phyloP scores from a whole-genome alignment of 1,140 invertebrate genomes.

The Drosophila arizonae region DNA sequence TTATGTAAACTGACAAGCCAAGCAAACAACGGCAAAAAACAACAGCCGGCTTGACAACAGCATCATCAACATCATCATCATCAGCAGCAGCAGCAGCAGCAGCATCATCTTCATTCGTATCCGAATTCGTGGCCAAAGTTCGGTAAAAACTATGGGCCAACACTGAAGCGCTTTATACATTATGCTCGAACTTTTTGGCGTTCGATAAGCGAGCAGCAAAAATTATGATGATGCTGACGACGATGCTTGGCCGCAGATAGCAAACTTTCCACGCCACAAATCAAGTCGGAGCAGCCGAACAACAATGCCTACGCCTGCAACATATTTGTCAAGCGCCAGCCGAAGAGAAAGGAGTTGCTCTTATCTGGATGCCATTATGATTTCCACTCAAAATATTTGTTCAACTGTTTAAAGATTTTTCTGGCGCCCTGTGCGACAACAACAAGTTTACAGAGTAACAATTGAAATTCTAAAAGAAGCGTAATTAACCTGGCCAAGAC shows the following conservation, averaged over 20 bases:
- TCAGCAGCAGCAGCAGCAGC: neutral
- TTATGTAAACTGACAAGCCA: constrained; percentile 31
- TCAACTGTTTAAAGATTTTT: neutral
- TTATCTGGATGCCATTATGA: neutral
- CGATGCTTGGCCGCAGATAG: constrained; percentile 59
- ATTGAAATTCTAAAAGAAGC: neutral
- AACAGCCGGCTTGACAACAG: constrained; percentile 12
- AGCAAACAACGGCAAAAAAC: constrained; percentile 5
- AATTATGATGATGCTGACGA: constrained; percentile 69
- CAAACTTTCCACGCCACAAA: constrained; percentile 32
- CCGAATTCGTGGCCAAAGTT: constrained; percentile 28
- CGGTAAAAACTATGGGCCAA: constrained; percentile 64
- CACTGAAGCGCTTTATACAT: constrained; percentile 65
- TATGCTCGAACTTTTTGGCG: constrained; percentile 73
- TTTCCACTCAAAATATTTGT: neutral
- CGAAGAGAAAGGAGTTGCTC: neutral
- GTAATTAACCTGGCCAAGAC: neutral
- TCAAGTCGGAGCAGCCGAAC: neutral
- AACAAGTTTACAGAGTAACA: neutral
- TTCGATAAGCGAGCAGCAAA: constrained; percentile 69
- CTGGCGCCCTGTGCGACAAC: no score
- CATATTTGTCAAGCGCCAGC: neutral
- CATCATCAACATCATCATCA: neutral
- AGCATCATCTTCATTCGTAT: constrained; percentile 8
- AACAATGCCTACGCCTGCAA: neutral